Conservation (phyloP, 2,113 vertebrate genomes). For the Oncorhynchus kisutch region DNA sequence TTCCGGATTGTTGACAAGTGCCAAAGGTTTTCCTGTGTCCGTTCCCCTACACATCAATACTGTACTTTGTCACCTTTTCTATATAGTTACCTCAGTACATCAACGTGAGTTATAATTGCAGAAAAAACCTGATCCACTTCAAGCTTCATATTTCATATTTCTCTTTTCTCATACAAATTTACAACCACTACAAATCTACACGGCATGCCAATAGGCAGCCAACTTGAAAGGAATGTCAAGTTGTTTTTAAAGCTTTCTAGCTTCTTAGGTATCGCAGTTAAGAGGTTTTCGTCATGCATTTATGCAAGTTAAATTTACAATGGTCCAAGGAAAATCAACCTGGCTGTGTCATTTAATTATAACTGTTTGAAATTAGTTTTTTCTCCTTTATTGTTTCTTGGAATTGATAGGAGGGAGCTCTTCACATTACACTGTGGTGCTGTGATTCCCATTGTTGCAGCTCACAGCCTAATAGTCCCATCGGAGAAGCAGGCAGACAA, state of each 20-base stretch:
- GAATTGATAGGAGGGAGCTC: conserved; percentile 75
- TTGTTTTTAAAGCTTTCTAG: conserved; percentile 27
- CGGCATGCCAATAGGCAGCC: conserved; percentile 3
- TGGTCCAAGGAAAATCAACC: conserved; percentile 70
- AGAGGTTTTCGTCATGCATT: conserved; percentile 63
- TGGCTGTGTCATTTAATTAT: conserved; percentile 85
- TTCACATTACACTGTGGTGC: conserved; percentile 75
- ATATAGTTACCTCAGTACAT: not conserved
- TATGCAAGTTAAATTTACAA: conserved; percentile 66
- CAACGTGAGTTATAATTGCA: conserved; percentile 21
- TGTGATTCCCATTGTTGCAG: conserved; percentile 77
- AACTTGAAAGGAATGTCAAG: conserved; percentile 14
- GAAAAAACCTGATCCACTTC: not conserved
- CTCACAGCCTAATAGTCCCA: conserved; percentile 82
- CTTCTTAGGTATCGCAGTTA: conserved; percentile 21
- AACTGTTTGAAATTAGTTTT: conserved; percentile 82
- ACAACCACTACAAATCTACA: not conserved
- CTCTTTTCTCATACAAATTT: not conserved
- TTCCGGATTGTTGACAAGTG: not conserved
- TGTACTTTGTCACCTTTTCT: conserved; percentile 7
- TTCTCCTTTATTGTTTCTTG: conserved; percentile 78
- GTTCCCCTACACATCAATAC: not conserved
- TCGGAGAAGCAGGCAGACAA: conserved; percentile 78
- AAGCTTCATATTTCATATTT: not conserved
- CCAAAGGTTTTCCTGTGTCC: not conserved